These are phyloP conservation scores for Drosophila lacteicornis DNA, from an alignment of 1,140 invertebrate species.

Conservation along the genomic window DNA sequence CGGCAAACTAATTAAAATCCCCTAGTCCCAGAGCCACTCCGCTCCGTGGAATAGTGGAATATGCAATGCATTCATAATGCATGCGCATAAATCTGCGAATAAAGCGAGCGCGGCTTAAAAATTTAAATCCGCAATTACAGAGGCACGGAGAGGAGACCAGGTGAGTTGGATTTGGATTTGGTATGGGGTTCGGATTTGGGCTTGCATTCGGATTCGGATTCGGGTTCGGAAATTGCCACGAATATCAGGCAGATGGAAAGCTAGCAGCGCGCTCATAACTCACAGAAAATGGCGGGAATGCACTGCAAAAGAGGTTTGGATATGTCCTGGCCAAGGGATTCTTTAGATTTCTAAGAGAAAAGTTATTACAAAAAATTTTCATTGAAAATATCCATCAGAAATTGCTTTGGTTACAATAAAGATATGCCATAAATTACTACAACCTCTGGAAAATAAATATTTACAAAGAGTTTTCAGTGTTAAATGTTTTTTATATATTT, in stretches of 20 bases:
- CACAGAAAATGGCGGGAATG: background rate
- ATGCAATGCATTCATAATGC: constrained; percentile 66
- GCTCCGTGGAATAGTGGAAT: constrained; percentile 30
- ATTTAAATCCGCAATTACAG: constrained; percentile 74
- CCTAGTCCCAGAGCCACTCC: constrained; percentile 9
- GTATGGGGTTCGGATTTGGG: background rate
- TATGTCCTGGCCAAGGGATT: too few relatives aligned
- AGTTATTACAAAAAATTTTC: too few relatives aligned
- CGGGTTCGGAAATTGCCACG: too few relatives aligned
- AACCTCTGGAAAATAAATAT: too few relatives aligned
- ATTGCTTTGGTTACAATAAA: too few relatives aligned
- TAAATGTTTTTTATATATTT: too few relatives aligned
- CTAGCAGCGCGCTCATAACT: background rate
- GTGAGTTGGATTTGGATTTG: background rate
- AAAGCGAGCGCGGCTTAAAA: constrained; percentile 69
- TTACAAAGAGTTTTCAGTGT: too few relatives aligned
- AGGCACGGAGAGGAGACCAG: constrained; percentile 8
- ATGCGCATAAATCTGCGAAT: constrained; percentile 72
- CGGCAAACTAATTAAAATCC: constrained; percentile 66
- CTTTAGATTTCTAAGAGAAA: too few relatives aligned
- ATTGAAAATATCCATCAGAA: too few relatives aligned
- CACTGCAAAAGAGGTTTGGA: background rate
- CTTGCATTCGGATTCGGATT: background rate
- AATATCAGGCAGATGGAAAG: background rate
- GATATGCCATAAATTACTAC: too few relatives aligned